These are phyloP conservation scores for Onthophagus sagittarius DNA, from an alignment of 2,888 invertebrate genomes.

Conservation along the genomic window DNA sequence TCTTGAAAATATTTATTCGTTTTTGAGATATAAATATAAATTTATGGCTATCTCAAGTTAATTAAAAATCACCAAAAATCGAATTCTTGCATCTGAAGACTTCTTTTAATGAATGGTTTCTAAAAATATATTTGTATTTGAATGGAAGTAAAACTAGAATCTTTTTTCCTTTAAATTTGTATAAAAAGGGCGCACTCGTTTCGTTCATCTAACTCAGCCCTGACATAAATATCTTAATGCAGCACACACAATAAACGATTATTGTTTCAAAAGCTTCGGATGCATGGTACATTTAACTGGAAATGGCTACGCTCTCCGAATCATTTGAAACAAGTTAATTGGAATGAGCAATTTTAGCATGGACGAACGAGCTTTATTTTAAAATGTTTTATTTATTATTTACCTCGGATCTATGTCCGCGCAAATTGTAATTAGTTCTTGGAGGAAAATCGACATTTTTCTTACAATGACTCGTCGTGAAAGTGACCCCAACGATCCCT, in stretches of 20 bases:
- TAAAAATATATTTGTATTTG: too few species aligned
- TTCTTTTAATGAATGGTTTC: too few species aligned
- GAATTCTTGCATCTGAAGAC: too few species aligned
- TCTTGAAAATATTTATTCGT: too few species aligned
- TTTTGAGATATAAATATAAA: too few species aligned
- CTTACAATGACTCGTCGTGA: constrained; percentile 90
- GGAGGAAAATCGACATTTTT: constrained; percentile 82
- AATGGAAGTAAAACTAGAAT: too few species aligned
- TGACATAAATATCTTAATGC: too few species aligned
- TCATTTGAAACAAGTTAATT: neutral
- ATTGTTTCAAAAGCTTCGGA: neutral
- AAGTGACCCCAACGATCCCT: constrained; percentile 93
- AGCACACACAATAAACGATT: neutral
- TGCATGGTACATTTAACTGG: neutral
- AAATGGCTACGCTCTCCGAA: neutral
- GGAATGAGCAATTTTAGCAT: neutral
- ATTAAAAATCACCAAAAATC: too few species aligned
- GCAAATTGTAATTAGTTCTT: constrained; percentile 93
- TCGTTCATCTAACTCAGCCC: too few species aligned
- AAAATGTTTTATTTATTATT: constrained; percentile 39
- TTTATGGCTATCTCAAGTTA: too few species aligned
- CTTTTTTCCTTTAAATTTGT: too few species aligned
- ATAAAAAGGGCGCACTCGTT: too few species aligned
- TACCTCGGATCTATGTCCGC: constrained; percentile 95
- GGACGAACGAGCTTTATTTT: neutral